These are phyloP conservation scores for Leucoma salicis DNA, from an alignment of 2,888 invertebrate species.

Conservation along the genomic window DNA sequence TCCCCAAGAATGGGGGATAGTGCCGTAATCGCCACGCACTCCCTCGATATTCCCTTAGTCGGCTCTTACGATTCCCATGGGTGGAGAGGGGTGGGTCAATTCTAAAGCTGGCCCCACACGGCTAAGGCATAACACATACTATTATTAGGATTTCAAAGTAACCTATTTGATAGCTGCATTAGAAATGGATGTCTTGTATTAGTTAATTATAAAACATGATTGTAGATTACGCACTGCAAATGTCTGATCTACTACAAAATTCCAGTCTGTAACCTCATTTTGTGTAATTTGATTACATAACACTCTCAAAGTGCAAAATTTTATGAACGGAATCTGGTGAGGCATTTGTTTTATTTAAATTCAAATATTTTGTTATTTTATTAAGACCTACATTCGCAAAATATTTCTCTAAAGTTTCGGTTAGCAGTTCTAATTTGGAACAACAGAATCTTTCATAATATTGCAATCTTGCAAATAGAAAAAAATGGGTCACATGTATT, in stretches of 20 bases:
- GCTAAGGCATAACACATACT: no score
- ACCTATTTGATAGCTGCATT: no score
- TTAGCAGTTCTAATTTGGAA: conserved; percentile 44
- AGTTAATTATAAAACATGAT: background rate
- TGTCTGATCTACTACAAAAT: conserved; percentile 45
- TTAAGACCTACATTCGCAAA: conserved; percentile 59
- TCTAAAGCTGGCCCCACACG: no score
- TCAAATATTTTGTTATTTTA: conserved; percentile 52
- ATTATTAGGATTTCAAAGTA: no score
- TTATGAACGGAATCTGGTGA: conserved; percentile 61
- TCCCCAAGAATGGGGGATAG: no score
- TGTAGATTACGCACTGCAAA: conserved; percentile 33
- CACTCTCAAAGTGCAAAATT: conserved; percentile 48
- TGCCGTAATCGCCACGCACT: no score
- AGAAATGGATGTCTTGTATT: background rate
- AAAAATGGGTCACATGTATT: conserved; percentile 42
- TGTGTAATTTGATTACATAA: conserved; percentile 62
- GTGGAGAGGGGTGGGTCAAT: no score
- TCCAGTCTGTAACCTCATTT: conserved; percentile 54
- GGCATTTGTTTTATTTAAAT: conserved; percentile 53
- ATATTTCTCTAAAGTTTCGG: conserved; percentile 44
- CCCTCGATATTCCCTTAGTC: no score
- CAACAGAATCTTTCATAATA: conserved; percentile 38
- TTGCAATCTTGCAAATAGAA: conserved; percentile 37
- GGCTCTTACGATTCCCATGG: no score